phyloP scores from a whole-genome alignment of 1,140 invertebrate genomes.

The Chrysoperla carnea region DNA sequence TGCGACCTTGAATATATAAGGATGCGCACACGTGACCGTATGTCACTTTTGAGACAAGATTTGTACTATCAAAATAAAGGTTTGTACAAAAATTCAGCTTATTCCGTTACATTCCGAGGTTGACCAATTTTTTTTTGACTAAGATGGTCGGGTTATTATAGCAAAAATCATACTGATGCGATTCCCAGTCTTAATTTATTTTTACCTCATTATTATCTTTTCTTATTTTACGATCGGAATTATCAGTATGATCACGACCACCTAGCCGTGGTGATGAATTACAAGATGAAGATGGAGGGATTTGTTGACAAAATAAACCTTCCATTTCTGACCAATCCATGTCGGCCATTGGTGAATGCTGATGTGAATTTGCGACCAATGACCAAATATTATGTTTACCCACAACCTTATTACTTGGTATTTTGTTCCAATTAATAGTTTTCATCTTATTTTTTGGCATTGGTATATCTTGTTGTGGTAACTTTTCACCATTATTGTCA shows the following conservation, averaged over 20 bases:
- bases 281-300: slow-evolving; percentile 32
- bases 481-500: slow-evolving; percentile 14
- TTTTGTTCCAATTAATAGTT: slow-evolving; percentile 88
- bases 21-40: too few relatives aligned
- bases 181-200: neutral
- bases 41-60: too few relatives aligned
- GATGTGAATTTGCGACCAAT: slow-evolving; percentile 65
- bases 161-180: neutral
- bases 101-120: too few relatives aligned
- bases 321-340: slow-evolving; percentile 87
- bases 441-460: slow-evolving; percentile 87
- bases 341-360: slow-evolving; percentile 57
- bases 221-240: slow-evolving; percentile 30
- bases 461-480: slow-evolving; percentile 76
- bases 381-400: slow-evolving; percentile 88
- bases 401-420: slow-evolving; percentile 70
- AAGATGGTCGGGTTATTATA: too few relatives aligned
- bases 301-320: slow-evolving; percentile 78
- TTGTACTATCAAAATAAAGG: too few relatives aligned
- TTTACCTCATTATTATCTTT: slow-evolving; percentile 47
- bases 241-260: slow-evolving; percentile 25
- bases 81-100: too few relatives aligned
- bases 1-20: too few relatives aligned
- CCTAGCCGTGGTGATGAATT: slow-evolving; percentile 35
- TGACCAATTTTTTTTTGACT: too few relatives aligned